Evolutionary conservation across 1,140 invertebrate genomes (phyloP).

Genomic region (Dinoponera quadriceps): DNA sequence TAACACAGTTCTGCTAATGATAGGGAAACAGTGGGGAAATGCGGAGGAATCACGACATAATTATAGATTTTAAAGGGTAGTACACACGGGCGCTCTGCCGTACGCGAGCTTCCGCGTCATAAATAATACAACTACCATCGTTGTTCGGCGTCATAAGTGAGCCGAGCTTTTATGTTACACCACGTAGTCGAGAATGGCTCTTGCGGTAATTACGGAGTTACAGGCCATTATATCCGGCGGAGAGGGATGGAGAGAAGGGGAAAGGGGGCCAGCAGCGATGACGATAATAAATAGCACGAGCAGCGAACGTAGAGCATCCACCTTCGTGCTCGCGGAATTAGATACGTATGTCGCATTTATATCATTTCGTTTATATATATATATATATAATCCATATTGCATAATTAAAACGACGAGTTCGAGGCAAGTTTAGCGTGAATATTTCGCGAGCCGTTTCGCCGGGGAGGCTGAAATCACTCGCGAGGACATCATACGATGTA

Average conservation of each 20-base stretch:
- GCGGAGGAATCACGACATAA: constrained; percentile 55
- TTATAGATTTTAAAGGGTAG: constrained; percentile 57
- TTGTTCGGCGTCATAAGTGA: constrained; percentile 55
- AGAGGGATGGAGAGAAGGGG: neutral
- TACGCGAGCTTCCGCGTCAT: constrained; percentile 44
- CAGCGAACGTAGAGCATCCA: constrained; percentile 12
- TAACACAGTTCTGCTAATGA: constrained; percentile 36
- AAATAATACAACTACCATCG: constrained; percentile 63
- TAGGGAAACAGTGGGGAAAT: constrained; percentile 50
- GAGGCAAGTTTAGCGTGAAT: neutral
- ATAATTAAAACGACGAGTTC: constrained; percentile 26
- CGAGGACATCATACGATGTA: neutral
- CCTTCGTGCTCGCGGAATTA: constrained; percentile 44
- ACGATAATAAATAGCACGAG: constrained; percentile 49
- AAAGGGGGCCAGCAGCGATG: constrained; percentile 15
- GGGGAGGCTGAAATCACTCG: neutral
- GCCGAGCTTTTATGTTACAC: constrained; percentile 54
- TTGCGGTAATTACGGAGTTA: constrained; percentile 63
- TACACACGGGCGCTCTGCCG: neutral
- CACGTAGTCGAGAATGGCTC: constrained; percentile 45
- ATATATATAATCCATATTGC: neutral
- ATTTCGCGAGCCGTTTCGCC: neutral
- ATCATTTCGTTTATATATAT: neutral
- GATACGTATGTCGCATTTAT: constrained; percentile 34
- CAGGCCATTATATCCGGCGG: constrained; percentile 36